Evolutionary conservation across 2,888 invertebrate genomes (phyloP), one percentile per base, ranked within the genome.

Genomic region (Cheilosia scutellata): DNA sequence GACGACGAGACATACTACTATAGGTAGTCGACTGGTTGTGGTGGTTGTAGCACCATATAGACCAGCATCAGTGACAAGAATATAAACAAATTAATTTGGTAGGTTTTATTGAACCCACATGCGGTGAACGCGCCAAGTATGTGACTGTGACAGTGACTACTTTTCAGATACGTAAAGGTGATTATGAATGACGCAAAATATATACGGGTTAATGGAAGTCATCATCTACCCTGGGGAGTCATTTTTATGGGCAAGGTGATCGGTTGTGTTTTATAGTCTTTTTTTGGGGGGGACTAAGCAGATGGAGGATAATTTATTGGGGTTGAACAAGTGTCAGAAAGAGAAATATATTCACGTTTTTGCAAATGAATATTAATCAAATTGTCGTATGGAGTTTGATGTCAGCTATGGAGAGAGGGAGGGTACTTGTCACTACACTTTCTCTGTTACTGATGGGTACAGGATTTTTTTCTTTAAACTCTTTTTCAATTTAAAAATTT

Each of bases 31-130:
- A 20, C 25, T n/a, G 37, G 37, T 58, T 16, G 16, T 65, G 63
- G 55, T 49, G 63, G 42, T 51, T 37, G 40, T 31, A 25, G 29
- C 57, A 51, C 29, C 29, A 37, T 47, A 33, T 63, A 49, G 51
- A 74, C 72, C 66, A 75, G 74, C 51, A 74, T 47, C 68, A 44
- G 42, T 63, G 62, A 70, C 55, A 57, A 68, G 80, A 70, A 70
- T 75, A 68, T 75, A 75, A 82, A 75, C 68, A 75, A 70, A 75
- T 63, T 42, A 63, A 75, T 63, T 70, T 75, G 13, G 49, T 70
- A 62, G 70, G 70, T 82, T 82, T 70, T 82, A 75, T 70, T 82
- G 82, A 76, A 82, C 82, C 75, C 80, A 68, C 62, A 75, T 68
- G 44, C 40, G 60, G 42, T 42, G 42, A 16, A 3, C n/a, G 37